These are phyloP conservation scores for Turnix velox DNA, from an alignment of 2,113 vertebrate species.

Conservation along the genomic window DNA sequence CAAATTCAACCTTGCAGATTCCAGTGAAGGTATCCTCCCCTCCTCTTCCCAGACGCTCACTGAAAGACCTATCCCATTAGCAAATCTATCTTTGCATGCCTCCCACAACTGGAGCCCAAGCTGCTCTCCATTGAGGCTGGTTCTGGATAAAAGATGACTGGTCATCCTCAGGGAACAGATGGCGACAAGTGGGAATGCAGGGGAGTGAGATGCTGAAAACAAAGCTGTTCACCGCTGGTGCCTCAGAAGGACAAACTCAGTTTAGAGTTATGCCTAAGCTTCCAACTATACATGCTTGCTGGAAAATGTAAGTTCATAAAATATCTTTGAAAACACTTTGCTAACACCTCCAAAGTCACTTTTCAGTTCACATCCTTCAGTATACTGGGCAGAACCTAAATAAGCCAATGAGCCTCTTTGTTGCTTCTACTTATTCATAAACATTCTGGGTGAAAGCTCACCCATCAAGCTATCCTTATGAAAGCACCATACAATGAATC, in stretches of 20 bases:
- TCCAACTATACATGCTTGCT: background rate
- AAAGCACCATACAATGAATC: background rate
- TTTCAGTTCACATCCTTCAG: background rate
- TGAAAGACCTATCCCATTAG: background rate
- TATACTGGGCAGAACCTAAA: background rate
- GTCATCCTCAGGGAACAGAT: background rate
- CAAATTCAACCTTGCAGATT: background rate
- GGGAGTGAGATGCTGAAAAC: background rate
- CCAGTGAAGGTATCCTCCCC: background rate
- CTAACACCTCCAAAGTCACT: background rate
- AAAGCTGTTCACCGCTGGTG: background rate
- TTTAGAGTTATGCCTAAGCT: background rate
- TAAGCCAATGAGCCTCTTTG: background rate
- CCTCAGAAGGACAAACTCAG: background rate
- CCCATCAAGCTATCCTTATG: background rate
- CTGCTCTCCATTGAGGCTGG: background rate
- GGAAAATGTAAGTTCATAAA: background rate
- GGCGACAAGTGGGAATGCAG: background rate
- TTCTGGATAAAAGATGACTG: background rate
- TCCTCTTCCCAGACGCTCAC: background rate
- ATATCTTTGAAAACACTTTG: background rate
- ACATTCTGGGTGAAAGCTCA: background rate
- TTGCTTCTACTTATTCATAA: background rate
- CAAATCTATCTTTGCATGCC: background rate
- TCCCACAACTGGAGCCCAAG: background rate